phyloP scores from a whole-genome alignment of 1,140 invertebrate species.

The Leptopilina clavipes region DNA sequence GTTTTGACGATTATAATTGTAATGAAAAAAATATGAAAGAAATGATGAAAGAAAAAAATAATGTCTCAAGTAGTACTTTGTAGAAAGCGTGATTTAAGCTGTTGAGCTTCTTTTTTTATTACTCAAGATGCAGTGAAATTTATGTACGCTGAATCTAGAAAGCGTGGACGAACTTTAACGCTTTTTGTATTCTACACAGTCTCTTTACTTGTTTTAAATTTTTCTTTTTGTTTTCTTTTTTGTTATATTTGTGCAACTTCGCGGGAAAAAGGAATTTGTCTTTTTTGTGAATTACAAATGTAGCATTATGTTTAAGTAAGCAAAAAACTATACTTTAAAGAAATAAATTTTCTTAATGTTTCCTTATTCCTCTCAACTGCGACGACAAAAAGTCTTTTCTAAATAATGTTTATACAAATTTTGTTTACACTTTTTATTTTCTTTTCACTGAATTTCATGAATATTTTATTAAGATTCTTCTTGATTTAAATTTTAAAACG shows the following conservation, averaged over 20 bases:
- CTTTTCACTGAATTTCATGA: too few species aligned
- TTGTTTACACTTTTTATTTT: too few species aligned
- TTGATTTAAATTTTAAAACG: too few species aligned
- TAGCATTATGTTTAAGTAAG: not conserved
- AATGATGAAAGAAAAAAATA: not conserved
- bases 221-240: not conserved
- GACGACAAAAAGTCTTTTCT: too few species aligned
- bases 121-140: conserved; percentile 20
- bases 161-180: conserved; percentile 13
- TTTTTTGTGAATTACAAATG: not conserved
- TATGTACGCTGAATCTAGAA: conserved; percentile 3
- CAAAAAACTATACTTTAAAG: not conserved
- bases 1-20: not conserved
- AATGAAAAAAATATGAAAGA: not conserved
- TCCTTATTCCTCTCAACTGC: not conserved
- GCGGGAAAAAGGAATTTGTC: not conserved
- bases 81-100: conserved; percentile 27
- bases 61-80: conserved; percentile 12
- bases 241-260: conserved; percentile 10
- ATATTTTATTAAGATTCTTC: too few species aligned
- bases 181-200: conserved; percentile 2
- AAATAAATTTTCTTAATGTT: not conserved
- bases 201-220: conserved; percentile 6
- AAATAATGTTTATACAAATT: not conserved
- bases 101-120: conserved; percentile 29